Percentiles rank a stretch among this genome's conserved stretches.
Evolutionary conservation across 30 jellyfish, hydroid and myxozoan species (phyloP).

Genomic region (Pelagia noctiluca): DNA sequence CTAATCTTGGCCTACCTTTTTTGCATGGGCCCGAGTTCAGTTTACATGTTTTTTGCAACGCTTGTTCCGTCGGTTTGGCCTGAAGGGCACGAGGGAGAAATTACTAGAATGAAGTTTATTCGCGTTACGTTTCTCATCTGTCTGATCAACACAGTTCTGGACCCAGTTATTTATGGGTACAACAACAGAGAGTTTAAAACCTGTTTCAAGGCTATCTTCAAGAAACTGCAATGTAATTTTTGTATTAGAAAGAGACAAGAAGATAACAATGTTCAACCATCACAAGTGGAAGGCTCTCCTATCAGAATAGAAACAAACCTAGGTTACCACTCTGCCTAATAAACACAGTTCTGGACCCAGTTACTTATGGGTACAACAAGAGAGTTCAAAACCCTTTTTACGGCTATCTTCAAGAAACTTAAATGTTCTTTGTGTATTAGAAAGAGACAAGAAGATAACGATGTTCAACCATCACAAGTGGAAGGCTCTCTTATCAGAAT

Average conservation of each 20-base stretch:
- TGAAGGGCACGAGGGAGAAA: conserved; percentile 56
- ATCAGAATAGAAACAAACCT: too few species aligned
- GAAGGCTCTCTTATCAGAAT: too few species aligned
- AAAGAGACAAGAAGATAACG: too few species aligned
- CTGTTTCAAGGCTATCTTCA: conserved; percentile 44
- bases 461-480: too few species aligned
- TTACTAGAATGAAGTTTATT: conserved; percentile 42
- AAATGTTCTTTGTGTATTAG: too few species aligned
- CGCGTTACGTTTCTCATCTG: conserved; percentile 55
- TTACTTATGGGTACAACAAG: conserved; percentile 42
- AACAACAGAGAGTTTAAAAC: conserved; percentile 46
- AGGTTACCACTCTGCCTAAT: conserved; percentile 42
- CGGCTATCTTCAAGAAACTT: conserved; percentile 33
- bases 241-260: too few species aligned
- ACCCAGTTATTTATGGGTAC: conserved; percentile 55
- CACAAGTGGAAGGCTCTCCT: too few species aligned
- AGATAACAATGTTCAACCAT: too few species aligned
- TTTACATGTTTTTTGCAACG: conserved; percentile 17
- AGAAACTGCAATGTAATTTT: too few species aligned
- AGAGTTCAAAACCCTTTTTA: conserved; percentile 51
- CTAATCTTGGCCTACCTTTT: conserved; percentile 34
- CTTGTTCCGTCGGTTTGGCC: conserved; percentile 22
- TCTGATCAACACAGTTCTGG: conserved; percentile 53
- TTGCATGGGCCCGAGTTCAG: conserved; percentile 37
- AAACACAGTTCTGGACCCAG: conserved; percentile 58